These are phyloP conservation scores for Saturnia pavonia DNA, from an alignment of 2,888 invertebrate genomes.

Conservation along the genomic window DNA sequence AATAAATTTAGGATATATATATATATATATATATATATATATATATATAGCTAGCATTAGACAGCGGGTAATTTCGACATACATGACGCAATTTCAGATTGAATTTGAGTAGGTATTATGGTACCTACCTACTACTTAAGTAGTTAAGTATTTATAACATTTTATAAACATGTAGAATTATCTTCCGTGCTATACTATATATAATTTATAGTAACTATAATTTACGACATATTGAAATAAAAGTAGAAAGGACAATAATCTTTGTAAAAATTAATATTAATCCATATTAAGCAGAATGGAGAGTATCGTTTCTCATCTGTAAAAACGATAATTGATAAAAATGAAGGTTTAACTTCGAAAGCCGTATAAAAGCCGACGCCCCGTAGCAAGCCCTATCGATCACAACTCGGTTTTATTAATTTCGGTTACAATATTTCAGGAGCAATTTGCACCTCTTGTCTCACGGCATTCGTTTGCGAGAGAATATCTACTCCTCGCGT, in stretches of 20 bases:
- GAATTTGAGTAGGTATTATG: no score
- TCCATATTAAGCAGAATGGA: background rate
- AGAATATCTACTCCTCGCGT: background rate
- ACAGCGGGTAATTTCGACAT: no score
- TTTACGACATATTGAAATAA: background rate
- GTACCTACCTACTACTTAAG: no score
- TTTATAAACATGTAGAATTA: no score
- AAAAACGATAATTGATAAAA: constrained; percentile 12
- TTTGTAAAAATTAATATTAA: background rate
- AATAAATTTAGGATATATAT: no score
- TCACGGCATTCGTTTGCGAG: constrained; percentile 12
- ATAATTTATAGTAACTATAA: no score
- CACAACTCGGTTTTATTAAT: constrained; percentile 26
- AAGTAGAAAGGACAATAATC: background rate
- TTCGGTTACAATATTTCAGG: constrained; percentile 26
- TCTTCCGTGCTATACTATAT: no score
- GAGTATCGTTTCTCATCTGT: background rate
- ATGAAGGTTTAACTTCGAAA: constrained; percentile 14
- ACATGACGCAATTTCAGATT: no score
- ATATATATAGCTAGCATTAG: background rate
- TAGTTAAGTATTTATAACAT: no score
- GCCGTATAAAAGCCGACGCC: constrained; percentile 21
- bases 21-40: background rate
- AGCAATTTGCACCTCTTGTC: constrained; percentile 23
- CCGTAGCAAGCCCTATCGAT: constrained; percentile 21